Evolutionary conservation across 2,888 invertebrate genomes (phyloP).

Genomic region (Ornithoptera alexandrae): DNA sequence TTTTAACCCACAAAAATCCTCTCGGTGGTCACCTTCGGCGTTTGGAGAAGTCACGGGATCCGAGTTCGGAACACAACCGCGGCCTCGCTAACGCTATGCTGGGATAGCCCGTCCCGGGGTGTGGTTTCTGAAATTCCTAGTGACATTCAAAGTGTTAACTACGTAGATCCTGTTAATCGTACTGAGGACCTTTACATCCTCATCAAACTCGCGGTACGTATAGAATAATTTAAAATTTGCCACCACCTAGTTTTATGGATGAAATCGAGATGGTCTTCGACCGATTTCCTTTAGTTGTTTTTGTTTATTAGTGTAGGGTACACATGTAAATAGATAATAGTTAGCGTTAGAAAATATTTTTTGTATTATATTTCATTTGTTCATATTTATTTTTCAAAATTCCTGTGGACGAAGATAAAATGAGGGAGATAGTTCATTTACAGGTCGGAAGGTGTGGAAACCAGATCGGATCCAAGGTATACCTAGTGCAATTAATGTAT

Average conservation of each 20-base stretch:
- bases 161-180: no score
- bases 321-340: conserved; percentile 42
- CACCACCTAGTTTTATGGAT: conserved; percentile 17
- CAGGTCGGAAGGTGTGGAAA: conserved; percentile 80
- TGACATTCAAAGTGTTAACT: no score
- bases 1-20: no score
- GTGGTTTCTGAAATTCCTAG: no score
- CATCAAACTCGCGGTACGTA: no score
- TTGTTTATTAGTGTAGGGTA: conserved; percentile 52
- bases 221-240: background rate
- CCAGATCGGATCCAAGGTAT: conserved; percentile 90
- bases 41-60: no score
- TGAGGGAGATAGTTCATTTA: conserved; percentile 91
- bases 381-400: conserved; percentile 50
- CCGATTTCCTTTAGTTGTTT: conserved; percentile 16
- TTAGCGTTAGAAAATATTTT: conserved; percentile 39
- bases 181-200: no score
- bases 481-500: background rate
- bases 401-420: conserved; percentile 52
- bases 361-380: conserved; percentile 37
- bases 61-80: no score
- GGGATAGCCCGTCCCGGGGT: no score
- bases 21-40: no score
- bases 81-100: no score
- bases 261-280: conserved; percentile 17